These are phyloP conservation scores for Myotis davidii DNA, from an alignment of 2,113 vertebrate species.

Conservation along the genomic window DNA sequence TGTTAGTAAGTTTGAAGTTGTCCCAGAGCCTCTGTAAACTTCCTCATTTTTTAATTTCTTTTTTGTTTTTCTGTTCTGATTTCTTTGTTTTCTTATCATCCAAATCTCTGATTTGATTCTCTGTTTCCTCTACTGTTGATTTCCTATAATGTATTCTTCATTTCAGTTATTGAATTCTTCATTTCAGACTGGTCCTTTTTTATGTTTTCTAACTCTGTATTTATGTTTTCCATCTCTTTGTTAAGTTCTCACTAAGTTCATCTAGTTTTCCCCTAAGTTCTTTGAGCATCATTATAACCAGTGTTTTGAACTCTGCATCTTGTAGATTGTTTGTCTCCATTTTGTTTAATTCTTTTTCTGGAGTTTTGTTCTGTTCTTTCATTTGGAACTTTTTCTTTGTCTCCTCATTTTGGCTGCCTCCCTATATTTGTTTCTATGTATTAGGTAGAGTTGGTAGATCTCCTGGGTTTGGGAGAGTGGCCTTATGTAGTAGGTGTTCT, in stretches of 20 bases:
- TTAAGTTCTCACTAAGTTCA: not conserved
- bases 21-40: not conserved
- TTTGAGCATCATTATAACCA: not conserved
- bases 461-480: not conserved
- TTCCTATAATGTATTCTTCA: not conserved
- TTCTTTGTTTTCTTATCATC: not conserved
- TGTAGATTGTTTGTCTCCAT: not conserved
- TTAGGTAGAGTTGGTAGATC: not conserved
- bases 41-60: not conserved
- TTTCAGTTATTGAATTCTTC: not conserved
- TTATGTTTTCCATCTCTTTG: not conserved
- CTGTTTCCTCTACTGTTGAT: not conserved
- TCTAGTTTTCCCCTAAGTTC: not conserved
- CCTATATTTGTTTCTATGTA: not conserved
- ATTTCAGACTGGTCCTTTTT: not conserved
- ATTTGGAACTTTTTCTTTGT: not conserved
- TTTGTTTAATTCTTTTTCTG: not conserved
- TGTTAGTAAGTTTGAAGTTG: not conserved
- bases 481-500: not conserved
- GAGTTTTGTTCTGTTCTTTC: not conserved
- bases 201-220: not conserved
- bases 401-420: not conserved
- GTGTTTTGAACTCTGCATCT: not conserved
- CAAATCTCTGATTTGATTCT: not conserved
- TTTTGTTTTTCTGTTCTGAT: not conserved